Percentiles rank a stretch among this genome's conserved stretches.
phyloP scores from a whole-genome alignment of 2,797 vertebrate genomes.

The Pangasius larnaudii region DNA sequence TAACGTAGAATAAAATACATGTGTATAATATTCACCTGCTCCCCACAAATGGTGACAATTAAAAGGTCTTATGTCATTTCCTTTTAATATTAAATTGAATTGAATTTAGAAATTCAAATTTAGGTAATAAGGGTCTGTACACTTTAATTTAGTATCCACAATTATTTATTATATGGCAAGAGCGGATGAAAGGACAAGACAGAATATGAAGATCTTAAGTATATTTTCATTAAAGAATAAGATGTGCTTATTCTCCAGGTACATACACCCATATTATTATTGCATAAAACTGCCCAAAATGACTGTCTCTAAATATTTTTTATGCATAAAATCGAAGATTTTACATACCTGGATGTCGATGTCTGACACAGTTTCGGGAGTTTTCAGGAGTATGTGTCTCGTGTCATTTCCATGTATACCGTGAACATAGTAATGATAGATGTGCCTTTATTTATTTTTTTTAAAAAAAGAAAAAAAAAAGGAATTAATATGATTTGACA shows the following conservation, averaged over 20 bases:
- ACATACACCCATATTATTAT: background rate
- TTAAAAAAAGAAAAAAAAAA: background rate
- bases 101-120: background rate
- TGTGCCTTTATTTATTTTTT: conserved; percentile 75
- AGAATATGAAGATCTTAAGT: background rate
- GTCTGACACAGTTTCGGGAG: conserved; percentile 64
- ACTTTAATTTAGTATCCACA: background rate
- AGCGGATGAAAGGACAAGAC: background rate
- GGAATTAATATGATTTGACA: background rate
- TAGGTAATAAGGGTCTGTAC: background rate
- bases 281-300: background rate
- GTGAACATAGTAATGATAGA: conserved; percentile 96
- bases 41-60: background rate
- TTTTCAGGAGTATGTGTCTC: conserved; percentile 35
- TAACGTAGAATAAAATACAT: background rate
- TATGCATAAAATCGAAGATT: background rate
- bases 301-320: background rate
- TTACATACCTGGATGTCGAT: conserved; percentile 86
- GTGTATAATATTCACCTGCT: background rate
- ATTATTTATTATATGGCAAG: background rate
- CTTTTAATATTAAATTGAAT: background rate
- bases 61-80: background rate
- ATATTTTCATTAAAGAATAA: background rate
- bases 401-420: conserved; percentile 83
- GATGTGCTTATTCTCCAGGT: background rate